Evolutionary conservation across 2,113 vertebrate species (phyloP), one percentile per base, ranked within the genome.

Genomic region (Sinocyclocheilus maitianheensis): DNA sequence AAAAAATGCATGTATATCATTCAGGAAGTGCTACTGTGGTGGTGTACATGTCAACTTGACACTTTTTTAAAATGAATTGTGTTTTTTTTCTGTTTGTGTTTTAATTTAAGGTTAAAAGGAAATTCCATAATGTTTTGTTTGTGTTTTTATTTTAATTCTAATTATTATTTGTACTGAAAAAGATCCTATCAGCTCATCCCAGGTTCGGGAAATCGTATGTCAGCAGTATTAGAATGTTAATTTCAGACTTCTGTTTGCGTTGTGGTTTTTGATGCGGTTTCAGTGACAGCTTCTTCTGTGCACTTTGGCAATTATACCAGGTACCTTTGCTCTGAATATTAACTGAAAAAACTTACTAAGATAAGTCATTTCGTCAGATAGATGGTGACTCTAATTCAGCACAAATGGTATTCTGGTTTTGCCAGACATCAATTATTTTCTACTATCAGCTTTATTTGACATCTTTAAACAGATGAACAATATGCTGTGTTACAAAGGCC

Each of bases 41-140:
- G 90, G 90, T 91, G 86, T 90, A 90, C 92, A 93, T 93, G 90
- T 87, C 62, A 77, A 83, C 89, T 90, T 13, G 69, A 72, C 91
- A 89, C 87, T 46, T 87, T 91, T 89, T 90, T 86, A 16, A 30
- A 46, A 9, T 40, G 0, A 6, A 84, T 84, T 34, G 6, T 65
- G 13, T 30, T 85, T 81, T 85, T 81, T 87, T 55, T 46, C 60
- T 34, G 9, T 82, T 83, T 89, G 82, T 90, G 77, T 46, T 78
- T 87, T 58, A 55, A 77, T 87, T 93, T 92, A 74, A 76, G 85
- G 89, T 91, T 55, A 86, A 75, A 81, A 51, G 74, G 74, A 76
- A 48, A 24, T 76, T 76, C 43, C 43, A 48, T 5, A 75, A 76
- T 26, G 72, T 48, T 76, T 60, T 26, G 71, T 48, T 69, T 89